These are phyloP conservation scores for Psophia crepitans DNA, from an alignment of 2,113 vertebrate genomes.

Conservation along the genomic window DNA sequence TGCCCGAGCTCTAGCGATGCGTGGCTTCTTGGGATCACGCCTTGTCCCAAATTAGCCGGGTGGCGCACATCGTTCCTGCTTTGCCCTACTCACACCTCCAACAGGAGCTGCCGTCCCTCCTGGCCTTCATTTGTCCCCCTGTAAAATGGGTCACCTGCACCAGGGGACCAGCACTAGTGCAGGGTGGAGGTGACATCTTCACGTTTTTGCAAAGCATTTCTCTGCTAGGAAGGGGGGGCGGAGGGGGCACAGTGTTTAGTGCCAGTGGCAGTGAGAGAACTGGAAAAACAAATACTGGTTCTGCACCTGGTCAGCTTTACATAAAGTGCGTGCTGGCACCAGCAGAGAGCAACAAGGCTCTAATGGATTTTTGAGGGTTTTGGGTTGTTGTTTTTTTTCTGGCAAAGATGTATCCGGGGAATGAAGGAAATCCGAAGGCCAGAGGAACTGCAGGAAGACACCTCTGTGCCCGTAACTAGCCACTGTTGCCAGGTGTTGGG, in stretches of 20 bases:
- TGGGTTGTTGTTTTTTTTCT: not conserved
- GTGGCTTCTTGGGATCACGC: not conserved
- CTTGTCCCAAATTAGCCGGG: not conserved
- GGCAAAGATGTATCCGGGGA: not conserved
- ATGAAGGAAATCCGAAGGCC: not conserved
- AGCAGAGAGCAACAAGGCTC: not conserved
- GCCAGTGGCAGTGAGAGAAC: not conserved
- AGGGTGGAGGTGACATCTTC: not conserved
- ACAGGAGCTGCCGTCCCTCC: not conserved
- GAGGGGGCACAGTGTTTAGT: not conserved
- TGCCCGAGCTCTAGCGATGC: not conserved
- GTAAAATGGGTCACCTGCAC: not conserved
- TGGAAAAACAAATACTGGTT: not conserved
- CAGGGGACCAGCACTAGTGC: rapidly evolving
- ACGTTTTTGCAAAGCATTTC: not conserved
- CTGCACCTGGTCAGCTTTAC: not conserved
- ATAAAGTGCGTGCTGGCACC: not conserved
- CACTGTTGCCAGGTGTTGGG: not conserved
- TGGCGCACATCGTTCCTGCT: not conserved
- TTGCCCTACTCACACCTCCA: not conserved
- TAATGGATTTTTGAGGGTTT: not conserved
- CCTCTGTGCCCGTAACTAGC: not conserved
- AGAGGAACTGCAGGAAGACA: not conserved
- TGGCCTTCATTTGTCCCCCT: not conserved
- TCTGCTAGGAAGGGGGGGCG: not conserved